Evolutionary conservation across 2,797 vertebrate genomes (phyloP).

Genomic region (Chelonia mydas): DNA sequence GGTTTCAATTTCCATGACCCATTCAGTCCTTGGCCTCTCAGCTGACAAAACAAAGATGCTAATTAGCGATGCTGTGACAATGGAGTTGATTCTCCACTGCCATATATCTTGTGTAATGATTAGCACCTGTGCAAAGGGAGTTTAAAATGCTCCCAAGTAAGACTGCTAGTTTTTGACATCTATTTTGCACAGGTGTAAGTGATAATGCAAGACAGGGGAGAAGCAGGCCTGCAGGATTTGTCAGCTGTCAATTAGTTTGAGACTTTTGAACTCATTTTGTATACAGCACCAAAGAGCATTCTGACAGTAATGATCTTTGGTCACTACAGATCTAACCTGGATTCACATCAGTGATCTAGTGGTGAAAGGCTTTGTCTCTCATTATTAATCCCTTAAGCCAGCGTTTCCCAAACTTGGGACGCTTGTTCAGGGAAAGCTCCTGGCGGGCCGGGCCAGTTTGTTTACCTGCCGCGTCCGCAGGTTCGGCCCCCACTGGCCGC

Average conservation of each 20-base stretch:
- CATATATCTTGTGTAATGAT: neutral
- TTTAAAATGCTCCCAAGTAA: neutral
- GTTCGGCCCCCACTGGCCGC: no score
- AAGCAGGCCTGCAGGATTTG: neutral
- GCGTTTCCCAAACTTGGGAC: no score
- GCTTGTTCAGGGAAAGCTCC: no score
- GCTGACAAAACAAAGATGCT: neutral
- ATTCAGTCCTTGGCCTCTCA: neutral
- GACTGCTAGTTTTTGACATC: neutral
- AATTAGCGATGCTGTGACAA: neutral
- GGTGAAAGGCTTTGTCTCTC: neutral
- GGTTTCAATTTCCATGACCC: neutral
- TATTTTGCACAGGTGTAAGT: neutral
- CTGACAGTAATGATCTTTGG: neutral
- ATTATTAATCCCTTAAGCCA: neutral
- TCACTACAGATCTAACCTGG: neutral
- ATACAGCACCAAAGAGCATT: rapidly evolving
- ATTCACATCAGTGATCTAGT: neutral
- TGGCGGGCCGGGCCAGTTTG: no score
- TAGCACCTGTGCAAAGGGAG: neutral
- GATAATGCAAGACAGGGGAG: neutral
- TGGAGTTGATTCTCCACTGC: neutral
- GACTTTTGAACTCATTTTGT: neutral
- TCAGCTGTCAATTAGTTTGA: neutral
- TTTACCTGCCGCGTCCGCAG: no score